Evolutionary conservation across 2,888 invertebrate species (phyloP), one percentile per base, ranked within the genome.

Genomic region (Cynaeus angustus): DNA sequence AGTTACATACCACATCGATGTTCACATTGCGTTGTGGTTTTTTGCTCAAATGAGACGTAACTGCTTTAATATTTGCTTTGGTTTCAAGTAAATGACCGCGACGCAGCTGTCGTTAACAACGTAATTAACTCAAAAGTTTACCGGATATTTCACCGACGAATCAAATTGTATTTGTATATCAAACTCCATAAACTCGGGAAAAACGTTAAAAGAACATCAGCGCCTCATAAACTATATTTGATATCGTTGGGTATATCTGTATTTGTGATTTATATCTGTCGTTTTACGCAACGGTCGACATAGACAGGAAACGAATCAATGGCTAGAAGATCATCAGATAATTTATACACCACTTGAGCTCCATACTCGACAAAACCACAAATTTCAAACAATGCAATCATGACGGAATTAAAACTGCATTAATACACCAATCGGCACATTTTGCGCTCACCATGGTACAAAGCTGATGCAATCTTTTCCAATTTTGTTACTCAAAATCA

Each of bases 171-270:
- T 43, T 43, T 66, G 58, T 52, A 52, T 64, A 64, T 65, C 45
- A 45, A 55, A 41, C n/a, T 41, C 50, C 50, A 67, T 67, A 69
- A 69, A 69, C 56, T 12, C 26, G 13, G 21, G 37, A 66, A 64
- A 68, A 58, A 64, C 69, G 69, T 69, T 69, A 69, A 69, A 69
- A 69, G 64, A 56, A 64, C 69, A 69, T 69, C 69, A 69, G 58
- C 64, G 58, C 56, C 37, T 52, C 64, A 69, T 69, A 69, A 69
- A 69, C 64, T 56, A 50, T 65, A 45, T 68, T 65, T 65, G 56
- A 69, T 69, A 69, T 69, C 65, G 43, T 38, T n/a, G 48, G 41
- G 45, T 28, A 56, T 64, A 68, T 53, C 46, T 56, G 65, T 56
- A 58, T 64, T 56, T 65, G 46, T 69, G 64, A 69, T 69, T 69